Percentiles rank a stretch among this genome's conserved stretches.
Conservation (phyloP, 2,888 invertebrate genomes). For the Stomorhina lunata region DNA sequence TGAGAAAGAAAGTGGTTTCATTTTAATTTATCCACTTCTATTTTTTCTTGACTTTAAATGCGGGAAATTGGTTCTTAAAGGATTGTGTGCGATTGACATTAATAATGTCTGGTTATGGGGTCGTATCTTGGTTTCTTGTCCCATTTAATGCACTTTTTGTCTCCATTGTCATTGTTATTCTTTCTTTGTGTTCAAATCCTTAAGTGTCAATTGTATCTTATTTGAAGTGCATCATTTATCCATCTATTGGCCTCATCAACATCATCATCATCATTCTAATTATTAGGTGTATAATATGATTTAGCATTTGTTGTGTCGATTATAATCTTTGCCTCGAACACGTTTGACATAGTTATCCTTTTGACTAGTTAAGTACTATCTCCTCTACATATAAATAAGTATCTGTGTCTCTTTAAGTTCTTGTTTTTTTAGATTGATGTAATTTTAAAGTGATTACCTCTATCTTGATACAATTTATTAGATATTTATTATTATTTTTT, state of each 20-base stretch:
- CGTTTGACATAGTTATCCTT: conserved; percentile 63
- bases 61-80: background rate
- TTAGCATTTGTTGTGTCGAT: conserved; percentile 29
- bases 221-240: conserved; percentile 20
- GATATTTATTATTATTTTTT: background rate
- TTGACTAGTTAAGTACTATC: conserved; percentile 24
- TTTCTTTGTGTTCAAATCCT: conserved; percentile 8
- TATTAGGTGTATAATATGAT: too few species aligned
- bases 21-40: background rate
- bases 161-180: background rate
- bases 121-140: background rate
- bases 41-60: background rate
- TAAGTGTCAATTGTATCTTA: conserved; percentile 49
- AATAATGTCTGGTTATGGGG: background rate
- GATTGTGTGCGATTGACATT: conserved; percentile 9
- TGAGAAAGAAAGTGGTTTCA: background rate
- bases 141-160: conserved; percentile 10
- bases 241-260: conserved; percentile 36
- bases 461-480: conserved; percentile 12
- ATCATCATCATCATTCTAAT: background rate
- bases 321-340: conserved; percentile 56
- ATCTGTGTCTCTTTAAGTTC: background rate
- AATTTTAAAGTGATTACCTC: conserved; percentile 27
- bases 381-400: background rate
- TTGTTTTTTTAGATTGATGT: conserved; percentile 6